A percentile compares a stretch with the other conserved stretches of the same genome.
Conservation (phyloP, 2,888 invertebrate genomes). For the Aphidoletes aphidimyza region DNA sequence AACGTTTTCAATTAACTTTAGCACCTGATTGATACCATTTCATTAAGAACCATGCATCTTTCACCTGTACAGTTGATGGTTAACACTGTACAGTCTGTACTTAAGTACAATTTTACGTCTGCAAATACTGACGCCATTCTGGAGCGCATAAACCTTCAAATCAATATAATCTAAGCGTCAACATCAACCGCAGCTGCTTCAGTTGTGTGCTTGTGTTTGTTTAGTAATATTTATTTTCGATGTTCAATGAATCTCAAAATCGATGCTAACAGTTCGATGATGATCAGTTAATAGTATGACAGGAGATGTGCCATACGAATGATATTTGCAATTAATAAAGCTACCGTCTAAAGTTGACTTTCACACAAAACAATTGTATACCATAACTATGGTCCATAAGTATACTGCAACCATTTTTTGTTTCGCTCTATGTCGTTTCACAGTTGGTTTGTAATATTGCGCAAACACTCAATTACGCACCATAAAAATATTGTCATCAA, state of each 20-base stretch:
- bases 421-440: background rate
- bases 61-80: too few species aligned
- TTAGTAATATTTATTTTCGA: too few species aligned
- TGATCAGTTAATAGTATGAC: background rate
- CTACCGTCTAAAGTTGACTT: background rate
- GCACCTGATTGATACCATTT: background rate
- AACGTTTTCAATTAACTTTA: slow-evolving; percentile 7
- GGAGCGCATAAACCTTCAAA: too few species aligned
- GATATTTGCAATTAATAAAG: background rate
- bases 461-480: background rate
- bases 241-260: too few species aligned
- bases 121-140: too few species aligned
- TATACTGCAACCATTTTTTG: background rate
- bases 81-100: too few species aligned
- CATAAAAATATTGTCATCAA: background rate
- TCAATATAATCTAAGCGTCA: too few species aligned
- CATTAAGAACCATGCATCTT: background rate
- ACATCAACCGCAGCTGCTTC: too few species aligned
- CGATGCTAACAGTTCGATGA: background rate
- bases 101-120: too few species aligned
- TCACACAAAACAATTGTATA: background rate
- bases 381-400: too few species aligned
- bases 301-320: too few species aligned
- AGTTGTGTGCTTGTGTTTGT: too few species aligned
- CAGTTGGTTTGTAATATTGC: background rate